Evolutionary conservation across 2,888 invertebrate genomes (phyloP).

Genomic region (Callinectes sapidus): DNA sequence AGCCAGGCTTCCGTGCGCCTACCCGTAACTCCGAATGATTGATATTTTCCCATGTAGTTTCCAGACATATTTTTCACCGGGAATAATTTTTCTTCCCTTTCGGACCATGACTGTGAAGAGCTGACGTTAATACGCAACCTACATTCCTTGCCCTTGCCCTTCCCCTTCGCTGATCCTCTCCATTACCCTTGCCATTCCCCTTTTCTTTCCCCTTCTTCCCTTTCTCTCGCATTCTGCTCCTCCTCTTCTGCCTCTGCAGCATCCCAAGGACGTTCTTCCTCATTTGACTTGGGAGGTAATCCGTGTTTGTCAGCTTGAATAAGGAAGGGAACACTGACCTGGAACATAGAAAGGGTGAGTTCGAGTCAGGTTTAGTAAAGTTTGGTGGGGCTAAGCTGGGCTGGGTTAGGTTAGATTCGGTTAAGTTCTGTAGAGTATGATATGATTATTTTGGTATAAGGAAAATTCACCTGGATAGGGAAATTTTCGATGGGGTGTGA

Average conservation of each 20-base stretch:
- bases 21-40: background rate
- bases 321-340: constrained; percentile 15
- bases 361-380: background rate
- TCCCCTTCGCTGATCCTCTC: background rate
- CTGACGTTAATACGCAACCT: background rate
- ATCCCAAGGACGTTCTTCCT: background rate
- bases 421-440: background rate
- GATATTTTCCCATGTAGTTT: constrained; percentile 8
- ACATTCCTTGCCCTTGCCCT: background rate
- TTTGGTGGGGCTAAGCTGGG: background rate
- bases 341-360: background rate
- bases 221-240: background rate
- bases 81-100: background rate
- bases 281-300: background rate
- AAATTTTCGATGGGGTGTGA: background rate
- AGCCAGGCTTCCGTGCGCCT: background rate
- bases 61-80: background rate
- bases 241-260: background rate
- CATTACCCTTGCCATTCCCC: background rate
- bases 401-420: background rate
- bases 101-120: background rate
- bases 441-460: background rate
- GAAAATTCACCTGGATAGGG: background rate
- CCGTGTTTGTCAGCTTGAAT: background rate
- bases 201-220: background rate